phyloP scores from a whole-genome alignment of 2,113 vertebrate species.

The Centrocercus urophasianus region DNA sequence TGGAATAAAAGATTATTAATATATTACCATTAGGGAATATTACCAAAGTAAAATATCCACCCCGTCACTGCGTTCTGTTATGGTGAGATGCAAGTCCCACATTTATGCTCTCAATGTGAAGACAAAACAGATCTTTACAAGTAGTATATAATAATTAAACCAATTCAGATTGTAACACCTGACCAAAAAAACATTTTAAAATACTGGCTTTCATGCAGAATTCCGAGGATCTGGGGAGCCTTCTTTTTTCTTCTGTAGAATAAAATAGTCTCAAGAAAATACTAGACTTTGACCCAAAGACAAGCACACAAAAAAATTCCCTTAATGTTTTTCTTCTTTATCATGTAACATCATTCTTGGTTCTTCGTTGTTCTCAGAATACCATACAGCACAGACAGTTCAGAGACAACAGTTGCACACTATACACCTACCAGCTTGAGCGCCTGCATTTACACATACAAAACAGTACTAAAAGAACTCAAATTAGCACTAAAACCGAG shows the following conservation, averaged over 20 bases:
- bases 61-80: background rate
- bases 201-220: background rate
- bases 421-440: background rate
- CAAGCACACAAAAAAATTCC: background rate
- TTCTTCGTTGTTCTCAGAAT: background rate
- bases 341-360: background rate
- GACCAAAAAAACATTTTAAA: background rate
- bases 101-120: background rate
- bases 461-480: background rate
- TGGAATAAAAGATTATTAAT: constrained; percentile 38
- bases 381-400: background rate
- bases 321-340: background rate
- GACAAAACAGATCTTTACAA: background rate
- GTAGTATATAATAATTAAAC: background rate
- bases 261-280: background rate
- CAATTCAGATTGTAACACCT: background rate
- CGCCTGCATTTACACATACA: background rate
- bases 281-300: background rate
- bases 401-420: background rate
- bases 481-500: background rate
- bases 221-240: background rate
- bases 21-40: background rate
- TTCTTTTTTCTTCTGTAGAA: background rate
- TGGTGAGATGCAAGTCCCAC: background rate
- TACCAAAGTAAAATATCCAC: constrained; percentile 10